phyloP scores from a whole-genome alignment of 2,113 vertebrate genomes.

The Petroica traversi region DNA sequence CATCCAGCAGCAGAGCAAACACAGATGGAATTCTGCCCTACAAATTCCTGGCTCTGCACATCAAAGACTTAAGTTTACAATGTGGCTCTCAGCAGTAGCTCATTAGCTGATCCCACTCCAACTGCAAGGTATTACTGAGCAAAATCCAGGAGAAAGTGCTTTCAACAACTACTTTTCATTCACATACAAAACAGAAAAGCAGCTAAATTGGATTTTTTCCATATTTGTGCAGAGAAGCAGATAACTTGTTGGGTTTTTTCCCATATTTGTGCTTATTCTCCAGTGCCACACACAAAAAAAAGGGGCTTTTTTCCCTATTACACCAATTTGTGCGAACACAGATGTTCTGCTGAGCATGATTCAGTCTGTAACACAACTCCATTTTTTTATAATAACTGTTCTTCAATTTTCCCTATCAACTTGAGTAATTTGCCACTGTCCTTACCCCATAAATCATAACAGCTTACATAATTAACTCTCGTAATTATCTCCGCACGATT shows the following conservation, averaged over 20 bases:
- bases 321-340: neutral
- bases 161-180: neutral
- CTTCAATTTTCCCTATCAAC: neutral
- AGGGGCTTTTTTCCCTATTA: neutral
- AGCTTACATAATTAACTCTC: slow-evolving; percentile 23
- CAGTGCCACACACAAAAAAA: neutral
- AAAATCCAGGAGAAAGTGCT: neutral
- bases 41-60: neutral
- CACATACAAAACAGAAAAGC: neutral
- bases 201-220: neutral
- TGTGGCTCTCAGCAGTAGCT: neutral
- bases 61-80: neutral
- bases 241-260: neutral
- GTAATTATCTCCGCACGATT: neutral
- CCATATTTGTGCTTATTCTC: neutral
- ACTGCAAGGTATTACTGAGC: neutral
- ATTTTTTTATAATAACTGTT: neutral
- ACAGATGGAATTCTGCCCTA: neutral
- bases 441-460: slow-evolving; percentile 11
- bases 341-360: neutral
- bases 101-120: neutral
- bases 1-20: neutral
- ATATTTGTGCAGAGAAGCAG: neutral
- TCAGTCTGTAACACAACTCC: neutral
- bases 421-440: slow-evolving; percentile 2